These are phyloP conservation scores for Phoronis australis DNA, from an alignment of 2,888 invertebrate genomes.

Conservation along the genomic window DNA sequence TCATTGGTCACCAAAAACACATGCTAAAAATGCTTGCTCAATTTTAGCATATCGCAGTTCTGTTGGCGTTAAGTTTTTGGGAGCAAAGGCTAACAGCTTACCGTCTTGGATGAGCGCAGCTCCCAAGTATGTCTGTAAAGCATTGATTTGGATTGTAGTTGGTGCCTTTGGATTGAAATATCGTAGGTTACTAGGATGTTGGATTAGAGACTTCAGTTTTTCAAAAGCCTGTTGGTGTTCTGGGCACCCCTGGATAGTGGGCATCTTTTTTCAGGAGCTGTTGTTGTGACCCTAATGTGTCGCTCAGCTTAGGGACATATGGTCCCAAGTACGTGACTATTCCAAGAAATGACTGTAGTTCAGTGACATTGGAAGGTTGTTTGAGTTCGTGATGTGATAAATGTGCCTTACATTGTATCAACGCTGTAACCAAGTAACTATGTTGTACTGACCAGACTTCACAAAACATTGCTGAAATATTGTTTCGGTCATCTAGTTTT, in stretches of 20 bases:
- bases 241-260: slow-evolving; percentile 10
- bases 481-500: too few relatives aligned
- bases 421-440: too few relatives aligned
- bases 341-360: slow-evolving; percentile 14
- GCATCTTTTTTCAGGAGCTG: too few relatives aligned
- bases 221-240: slow-evolving; percentile 8
- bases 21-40: slow-evolving; percentile 18
- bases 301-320: slow-evolving; percentile 8
- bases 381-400: too few relatives aligned
- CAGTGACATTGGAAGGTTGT: slow-evolving; percentile 7
- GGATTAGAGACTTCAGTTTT: slow-evolving; percentile 4
- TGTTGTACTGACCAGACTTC: too few relatives aligned
- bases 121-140: slow-evolving; percentile 11
- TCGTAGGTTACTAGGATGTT: slow-evolving; percentile 1
- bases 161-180: slow-evolving; percentile 7
- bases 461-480: too few relatives aligned
- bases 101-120: slow-evolving; percentile 20
- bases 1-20: slow-evolving; percentile 18
- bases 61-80: slow-evolving; percentile 20
- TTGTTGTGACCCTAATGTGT: slow-evolving; percentile 5
- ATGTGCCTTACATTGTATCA: too few relatives aligned
- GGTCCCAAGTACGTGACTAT: slow-evolving; percentile 10
- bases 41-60: slow-evolving; percentile 23
- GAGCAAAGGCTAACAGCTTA: slow-evolving; percentile 21
- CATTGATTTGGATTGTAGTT: slow-evolving; percentile 6